phyloP scores from a whole-genome alignment of 64 coral and sea anemone species.

The Montipora foliosa region DNA sequence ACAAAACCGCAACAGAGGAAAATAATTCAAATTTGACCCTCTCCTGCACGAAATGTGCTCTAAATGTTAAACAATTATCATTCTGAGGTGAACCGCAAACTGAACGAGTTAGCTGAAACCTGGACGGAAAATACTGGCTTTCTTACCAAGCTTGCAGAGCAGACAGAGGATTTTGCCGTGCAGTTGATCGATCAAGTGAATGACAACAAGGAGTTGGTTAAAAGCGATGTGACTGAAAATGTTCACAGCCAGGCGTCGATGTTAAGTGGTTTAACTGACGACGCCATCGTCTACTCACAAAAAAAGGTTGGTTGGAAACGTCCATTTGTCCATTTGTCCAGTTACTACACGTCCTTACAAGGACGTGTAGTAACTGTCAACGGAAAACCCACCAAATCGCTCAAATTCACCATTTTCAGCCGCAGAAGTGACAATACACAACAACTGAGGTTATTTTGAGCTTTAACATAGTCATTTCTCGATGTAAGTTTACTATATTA shows the following conservation, averaged over 20 bases:
- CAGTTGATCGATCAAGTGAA: conserved; percentile 21
- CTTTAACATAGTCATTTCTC: too few relatives aligned
- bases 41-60: too few relatives aligned
- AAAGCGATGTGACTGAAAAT: not conserved
- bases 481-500: too few relatives aligned
- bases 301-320: not conserved
- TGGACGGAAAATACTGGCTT: conserved; percentile 13
- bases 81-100: conserved; percentile 1
- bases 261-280: conserved; percentile 1
- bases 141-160: conserved; percentile 31
- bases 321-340: too few relatives aligned
- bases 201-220: conserved; percentile 3
- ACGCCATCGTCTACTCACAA: conserved; percentile 11
- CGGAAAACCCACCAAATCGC: too few relatives aligned
- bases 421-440: too few relatives aligned
- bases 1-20: too few relatives aligned
- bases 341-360: too few relatives aligned
- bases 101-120: not conserved
- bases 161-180: conserved; percentile 36
- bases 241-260: not conserved
- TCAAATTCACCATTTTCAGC: too few relatives aligned
- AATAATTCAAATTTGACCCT: too few relatives aligned
- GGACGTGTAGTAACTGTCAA: too few relatives aligned
- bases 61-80: not conserved
- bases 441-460: too few relatives aligned